These are phyloP conservation scores for Ianthella basta DNA, from an alignment of 37 sponge, comb jelly and placozoan species.

Conservation along the genomic window DNA sequence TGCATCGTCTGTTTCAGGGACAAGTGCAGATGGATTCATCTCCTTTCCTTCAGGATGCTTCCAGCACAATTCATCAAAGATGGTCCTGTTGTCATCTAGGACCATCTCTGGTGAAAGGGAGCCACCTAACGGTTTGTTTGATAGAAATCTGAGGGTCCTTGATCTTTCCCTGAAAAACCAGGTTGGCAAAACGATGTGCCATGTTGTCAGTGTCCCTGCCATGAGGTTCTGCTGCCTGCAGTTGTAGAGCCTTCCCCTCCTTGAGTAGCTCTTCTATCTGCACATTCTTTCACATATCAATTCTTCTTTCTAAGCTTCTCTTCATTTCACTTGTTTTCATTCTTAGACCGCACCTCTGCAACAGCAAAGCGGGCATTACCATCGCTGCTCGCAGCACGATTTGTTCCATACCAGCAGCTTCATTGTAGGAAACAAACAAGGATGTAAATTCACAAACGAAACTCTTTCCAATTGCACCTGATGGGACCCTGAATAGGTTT, in stretches of 20 bases:
- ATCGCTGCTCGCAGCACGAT: no score
- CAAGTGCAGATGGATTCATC: conserved; percentile 9
- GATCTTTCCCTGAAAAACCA: conserved; percentile 4
- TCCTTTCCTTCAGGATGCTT: not conserved
- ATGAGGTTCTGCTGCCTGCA: not conserved
- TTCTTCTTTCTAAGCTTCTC: conserved; percentile 14
- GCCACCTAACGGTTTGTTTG: not conserved
- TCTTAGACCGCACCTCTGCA: not conserved
- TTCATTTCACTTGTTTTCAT: conserved; percentile 17
- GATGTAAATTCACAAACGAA: no score
- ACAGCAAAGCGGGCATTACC: no score
- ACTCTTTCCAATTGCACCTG: no score
- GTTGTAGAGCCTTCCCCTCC: not conserved
- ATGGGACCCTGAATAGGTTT: no score
- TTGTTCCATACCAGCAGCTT: no score
- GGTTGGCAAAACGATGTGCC: not conserved
- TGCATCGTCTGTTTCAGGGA: not conserved
- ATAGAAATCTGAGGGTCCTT: conserved; percentile 7
- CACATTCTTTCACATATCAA: conserved; percentile 6
- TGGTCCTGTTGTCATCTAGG: not conserved
- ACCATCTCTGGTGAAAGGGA: not conserved
- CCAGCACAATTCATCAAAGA: conserved; percentile 8
- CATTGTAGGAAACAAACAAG: no score
- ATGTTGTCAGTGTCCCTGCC: not conserved
- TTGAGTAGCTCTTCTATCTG: conserved; percentile 17